Percentiles rank a stretch among this genome's conserved stretches.
Evolutionary conservation across 2,797 vertebrate genomes (phyloP).

Genomic region (Meda fulgida): DNA sequence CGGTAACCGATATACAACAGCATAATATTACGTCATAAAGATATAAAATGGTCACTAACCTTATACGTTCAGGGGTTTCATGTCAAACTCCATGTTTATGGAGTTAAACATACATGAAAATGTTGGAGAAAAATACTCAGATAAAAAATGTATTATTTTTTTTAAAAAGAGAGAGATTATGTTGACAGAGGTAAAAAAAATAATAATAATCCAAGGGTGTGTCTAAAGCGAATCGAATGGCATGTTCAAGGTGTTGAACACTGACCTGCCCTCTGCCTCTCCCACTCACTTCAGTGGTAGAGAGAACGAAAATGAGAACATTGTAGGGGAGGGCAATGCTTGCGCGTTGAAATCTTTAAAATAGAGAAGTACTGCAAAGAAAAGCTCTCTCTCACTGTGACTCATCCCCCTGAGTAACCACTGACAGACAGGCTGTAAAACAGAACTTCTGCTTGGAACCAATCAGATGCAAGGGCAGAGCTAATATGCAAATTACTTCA

Average conservation of each 20-base stretch:
- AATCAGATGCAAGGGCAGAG: constrained; percentile 73
- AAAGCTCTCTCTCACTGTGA: constrained; percentile 82
- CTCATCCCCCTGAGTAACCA: constrained; percentile 77
- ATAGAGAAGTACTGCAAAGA: constrained; percentile 81
- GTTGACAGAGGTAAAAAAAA: constrained; percentile 60
- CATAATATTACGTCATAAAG: constrained; percentile 4
- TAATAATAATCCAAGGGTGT: constrained; percentile 75
- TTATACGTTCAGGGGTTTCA: constrained; percentile 73
- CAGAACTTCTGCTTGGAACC: constrained; percentile 72
- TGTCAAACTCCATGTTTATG: constrained; percentile 75
- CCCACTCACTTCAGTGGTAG: constrained; percentile 59
- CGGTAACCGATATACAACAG: constrained; percentile 4
- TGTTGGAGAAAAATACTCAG: constrained; percentile 64
- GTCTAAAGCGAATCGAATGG: constrained; percentile 60
- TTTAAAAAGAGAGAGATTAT: constrained; percentile 41
- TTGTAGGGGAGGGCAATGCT: constrained; percentile 71
- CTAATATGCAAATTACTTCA: constrained; percentile 80
- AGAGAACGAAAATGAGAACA: constrained; percentile 68
- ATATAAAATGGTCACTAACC: constrained; percentile 74
- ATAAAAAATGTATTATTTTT: constrained; percentile 52
- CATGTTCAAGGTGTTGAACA: constrained; percentile 67
- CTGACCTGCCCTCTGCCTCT: constrained; percentile 63
- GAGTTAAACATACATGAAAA: constrained; percentile 65
- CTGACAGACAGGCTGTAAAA: constrained; percentile 73
- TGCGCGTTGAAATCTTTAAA: constrained; percentile 73